phyloP scores from a whole-genome alignment of 2,888 invertebrate species.

The Mactromeris polynyma region DNA sequence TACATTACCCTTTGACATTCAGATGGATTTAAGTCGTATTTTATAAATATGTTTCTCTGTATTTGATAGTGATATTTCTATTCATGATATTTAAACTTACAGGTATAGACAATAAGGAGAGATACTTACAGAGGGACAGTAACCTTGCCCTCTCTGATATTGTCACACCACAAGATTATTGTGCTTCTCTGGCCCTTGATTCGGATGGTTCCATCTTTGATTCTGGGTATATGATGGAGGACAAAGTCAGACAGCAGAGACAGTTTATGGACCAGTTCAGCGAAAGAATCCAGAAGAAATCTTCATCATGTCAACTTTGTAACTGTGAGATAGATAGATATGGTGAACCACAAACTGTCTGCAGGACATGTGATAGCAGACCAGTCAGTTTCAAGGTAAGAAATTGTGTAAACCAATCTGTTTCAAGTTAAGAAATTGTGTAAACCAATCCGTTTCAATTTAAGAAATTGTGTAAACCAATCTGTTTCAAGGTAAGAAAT shows the following conservation, averaged over 20 bases:
- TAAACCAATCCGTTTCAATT: background rate
- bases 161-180: constrained; percentile 86
- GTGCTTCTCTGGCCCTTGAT: constrained; percentile 90
- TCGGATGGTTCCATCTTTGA: constrained; percentile 92
- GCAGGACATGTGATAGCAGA: constrained; percentile 80
- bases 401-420: background rate
- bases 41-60: no score
- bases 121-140: constrained; percentile 9
- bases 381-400: constrained; percentile 50
- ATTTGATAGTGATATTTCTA: background rate
- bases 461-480: background rate
- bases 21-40: no score
- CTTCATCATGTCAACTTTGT: constrained; percentile 87
- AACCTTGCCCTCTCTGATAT: constrained; percentile 63
- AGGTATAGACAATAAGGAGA: background rate
- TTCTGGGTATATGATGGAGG: constrained; percentile 85
- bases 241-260: constrained; percentile 78
- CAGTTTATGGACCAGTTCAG: constrained; percentile 86
- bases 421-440: background rate
- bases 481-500: background rate
- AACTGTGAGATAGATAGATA: constrained; percentile 87
- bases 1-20: no score
- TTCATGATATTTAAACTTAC: background rate
- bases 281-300: constrained; percentile 83
- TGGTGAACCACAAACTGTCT: constrained; percentile 86